Evolutionary conservation across 2,888 invertebrate genomes (phyloP).

Genomic region (Eupsilia transversa): DNA sequence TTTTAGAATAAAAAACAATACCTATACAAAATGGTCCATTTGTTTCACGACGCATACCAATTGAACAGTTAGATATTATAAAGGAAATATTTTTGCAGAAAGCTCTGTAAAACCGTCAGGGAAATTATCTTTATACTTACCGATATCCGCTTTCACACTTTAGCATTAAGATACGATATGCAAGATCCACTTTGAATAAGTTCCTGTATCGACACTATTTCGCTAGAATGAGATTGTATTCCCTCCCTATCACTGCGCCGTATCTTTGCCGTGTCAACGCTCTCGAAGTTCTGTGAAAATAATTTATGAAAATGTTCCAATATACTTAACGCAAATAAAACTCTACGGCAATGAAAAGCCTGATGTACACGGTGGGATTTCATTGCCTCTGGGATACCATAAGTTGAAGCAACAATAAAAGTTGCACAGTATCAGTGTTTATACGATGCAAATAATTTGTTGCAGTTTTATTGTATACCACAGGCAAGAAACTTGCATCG

Average conservation of each 20-base stretch:
- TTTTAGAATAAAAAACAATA: background rate
- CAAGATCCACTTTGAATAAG: background rate
- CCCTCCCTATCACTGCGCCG: conserved; percentile 13
- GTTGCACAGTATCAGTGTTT: background rate
- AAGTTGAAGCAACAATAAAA: background rate
- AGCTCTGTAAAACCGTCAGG: background rate
- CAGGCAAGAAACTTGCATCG: background rate
- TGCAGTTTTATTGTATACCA: background rate
- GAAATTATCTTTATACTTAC: conserved; percentile 5
- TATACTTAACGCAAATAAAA: background rate
- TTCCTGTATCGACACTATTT: conserved; percentile 19
- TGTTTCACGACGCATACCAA: background rate
- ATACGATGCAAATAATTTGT: background rate
- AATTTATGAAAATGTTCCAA: conserved; percentile 2
- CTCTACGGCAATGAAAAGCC: background rate
- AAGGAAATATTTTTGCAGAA: background rate
- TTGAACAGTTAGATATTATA: background rate
- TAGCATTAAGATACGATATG: background rate
- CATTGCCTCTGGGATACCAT: background rate
- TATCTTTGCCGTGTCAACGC: conserved; percentile 13
- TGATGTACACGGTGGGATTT: background rate
- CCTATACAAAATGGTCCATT: background rate
- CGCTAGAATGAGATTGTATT: conserved; percentile 20
- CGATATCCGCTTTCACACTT: background rate
- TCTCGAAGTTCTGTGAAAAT: background rate